Percentiles rank a stretch among this genome's conserved stretches.
These are phyloP conservation scores for Rhagologus leucostigma DNA, from an alignment of 2,113 vertebrate species.

Conservation along the genomic window DNA sequence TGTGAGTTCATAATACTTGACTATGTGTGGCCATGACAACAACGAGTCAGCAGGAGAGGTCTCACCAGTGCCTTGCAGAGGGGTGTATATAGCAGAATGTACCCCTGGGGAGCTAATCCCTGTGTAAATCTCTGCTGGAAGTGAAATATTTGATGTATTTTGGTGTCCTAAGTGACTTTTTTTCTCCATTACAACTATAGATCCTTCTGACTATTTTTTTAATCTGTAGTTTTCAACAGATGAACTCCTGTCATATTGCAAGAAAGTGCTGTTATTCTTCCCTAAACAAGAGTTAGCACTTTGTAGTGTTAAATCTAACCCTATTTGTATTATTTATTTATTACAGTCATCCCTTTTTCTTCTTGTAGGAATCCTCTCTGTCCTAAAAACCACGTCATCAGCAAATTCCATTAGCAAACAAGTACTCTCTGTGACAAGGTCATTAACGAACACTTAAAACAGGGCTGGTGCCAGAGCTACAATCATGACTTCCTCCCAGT, in stretches of 20 bases:
- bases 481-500: not conserved
- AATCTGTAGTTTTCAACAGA: not conserved
- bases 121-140: not conserved
- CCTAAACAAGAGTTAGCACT: not conserved
- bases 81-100: not conserved
- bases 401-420: not conserved
- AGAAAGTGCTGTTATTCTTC: not conserved
- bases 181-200: not conserved
- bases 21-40: not conserved
- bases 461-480: fast-evolving
- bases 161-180: not conserved
- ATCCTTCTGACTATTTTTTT: not conserved
- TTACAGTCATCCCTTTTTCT: not conserved
- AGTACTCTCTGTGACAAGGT: not conserved
- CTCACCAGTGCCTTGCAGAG: not conserved
- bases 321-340: not conserved
- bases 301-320: not conserved
- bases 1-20: not conserved
- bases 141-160: not conserved
- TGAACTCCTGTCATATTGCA: not conserved
- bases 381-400: not conserved
- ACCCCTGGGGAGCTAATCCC: not conserved
- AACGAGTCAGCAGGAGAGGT: not conserved
- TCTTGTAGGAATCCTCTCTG: not conserved
- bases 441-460: not conserved